These are phyloP conservation scores for Ailuropoda melanoleuca DNA, from an alignment of 2,113 vertebrate genomes.

Conservation along the genomic window DNA sequence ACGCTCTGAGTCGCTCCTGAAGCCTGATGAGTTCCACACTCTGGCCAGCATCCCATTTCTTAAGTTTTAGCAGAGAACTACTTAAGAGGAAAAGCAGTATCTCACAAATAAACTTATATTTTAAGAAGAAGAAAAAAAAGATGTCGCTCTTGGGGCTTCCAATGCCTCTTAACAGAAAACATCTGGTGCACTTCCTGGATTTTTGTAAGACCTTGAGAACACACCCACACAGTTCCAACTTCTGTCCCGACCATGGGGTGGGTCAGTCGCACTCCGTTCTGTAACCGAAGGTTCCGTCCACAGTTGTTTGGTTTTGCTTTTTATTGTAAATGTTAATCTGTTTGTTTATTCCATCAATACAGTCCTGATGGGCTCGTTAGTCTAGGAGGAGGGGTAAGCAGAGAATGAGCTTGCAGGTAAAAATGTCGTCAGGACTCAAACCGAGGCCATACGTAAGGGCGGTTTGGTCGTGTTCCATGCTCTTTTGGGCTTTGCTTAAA, in stretches of 20 bases:
- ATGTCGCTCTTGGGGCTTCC: constrained; percentile 83
- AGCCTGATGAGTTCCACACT: constrained; percentile 64
- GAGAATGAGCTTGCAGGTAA: not conserved
- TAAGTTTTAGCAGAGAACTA: constrained; percentile 77
- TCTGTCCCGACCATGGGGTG: constrained; percentile 60
- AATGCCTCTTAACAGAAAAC: constrained; percentile 86
- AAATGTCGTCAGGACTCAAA: not conserved
- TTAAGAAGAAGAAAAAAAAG: constrained; percentile 76
- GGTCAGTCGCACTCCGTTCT: constrained; percentile 62
- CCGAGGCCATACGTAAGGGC: accelerated
- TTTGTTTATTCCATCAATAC: not conserved
- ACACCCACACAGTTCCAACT: constrained; percentile 81
- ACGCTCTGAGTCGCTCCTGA: constrained; percentile 25
- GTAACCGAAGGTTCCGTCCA: constrained; percentile 65
- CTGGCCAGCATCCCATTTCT: constrained; percentile 65
- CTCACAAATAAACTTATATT: constrained; percentile 80
- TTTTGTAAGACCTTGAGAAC: constrained; percentile 82
- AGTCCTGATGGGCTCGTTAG: no score
- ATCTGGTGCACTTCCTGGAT: constrained; percentile 86
- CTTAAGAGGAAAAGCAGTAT: constrained; percentile 74
- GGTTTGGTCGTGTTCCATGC: not conserved
- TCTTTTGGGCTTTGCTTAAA: not conserved
- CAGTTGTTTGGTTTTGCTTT: constrained; percentile 77
- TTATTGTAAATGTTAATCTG: not conserved
- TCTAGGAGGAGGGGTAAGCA: accelerated